Evolutionary conservation across 2,113 vertebrate genomes (phyloP), one percentile per base, ranked within the genome.

Genomic region (Sula dactylatra): DNA sequence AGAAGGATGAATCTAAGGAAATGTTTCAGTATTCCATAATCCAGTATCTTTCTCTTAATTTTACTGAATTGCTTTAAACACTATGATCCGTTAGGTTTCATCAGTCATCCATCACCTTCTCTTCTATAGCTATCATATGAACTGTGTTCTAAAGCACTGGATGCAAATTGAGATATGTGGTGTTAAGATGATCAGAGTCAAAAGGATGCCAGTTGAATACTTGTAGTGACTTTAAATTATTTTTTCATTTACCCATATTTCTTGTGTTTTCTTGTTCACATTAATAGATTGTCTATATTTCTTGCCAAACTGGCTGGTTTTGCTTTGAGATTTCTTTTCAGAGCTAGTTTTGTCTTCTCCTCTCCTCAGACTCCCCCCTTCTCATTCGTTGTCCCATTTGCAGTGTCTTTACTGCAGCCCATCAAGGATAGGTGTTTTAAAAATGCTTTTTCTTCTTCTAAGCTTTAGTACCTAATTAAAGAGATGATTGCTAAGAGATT

Each of bases 401-500:
- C 17, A 61, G 5, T 69, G 44, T 82, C 58, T 77, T 66, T n/a
- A 80, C 59, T 86, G 59, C 58, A 78, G 44, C 66, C 90, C 73
- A 82, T 92, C 80, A 88, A 82, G 44, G 47, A 50, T 10, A 54
- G 47, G 34, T 55, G 44, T 91, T 92, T 94, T 95, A 84, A 65
- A 86, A 97, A 88, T 93, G 74, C 42, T 83, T 80, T 96, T 94
- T 74, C 56, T 93, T 97, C 42, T 97, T 94, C 67, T 71, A 94
- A 97, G 90, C 77, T 96, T 96, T 91, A 92, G 80, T 95, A 88
- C 91, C 94, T 98, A 98, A 98, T 98, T 98, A 97, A 98, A 97
- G 96, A 98, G 93, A 64, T 70, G 91, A 97, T 98, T 98, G 98
- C 98, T 98, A 98, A 98, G 98, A 97, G 97, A 98, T 97, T 95